phyloP scores from a whole-genome alignment of 2,113 vertebrate genomes.

The Bubo blakistoni region DNA sequence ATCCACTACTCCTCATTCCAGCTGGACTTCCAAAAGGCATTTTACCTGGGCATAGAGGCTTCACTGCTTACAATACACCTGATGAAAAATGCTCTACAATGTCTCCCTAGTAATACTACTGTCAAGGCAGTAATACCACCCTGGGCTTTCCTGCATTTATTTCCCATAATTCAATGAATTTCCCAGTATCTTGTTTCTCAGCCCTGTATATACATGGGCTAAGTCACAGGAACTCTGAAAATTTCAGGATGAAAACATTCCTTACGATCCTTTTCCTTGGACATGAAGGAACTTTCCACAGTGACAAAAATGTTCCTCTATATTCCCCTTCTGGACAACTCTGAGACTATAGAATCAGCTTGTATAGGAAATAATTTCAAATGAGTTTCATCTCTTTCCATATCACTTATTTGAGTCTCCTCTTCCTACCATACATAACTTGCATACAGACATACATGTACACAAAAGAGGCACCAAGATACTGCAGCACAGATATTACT shows the following conservation, averaged over 20 bases:
- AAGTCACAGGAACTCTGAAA: neutral
- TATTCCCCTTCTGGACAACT: neutral
- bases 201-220: neutral
- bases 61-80: neutral
- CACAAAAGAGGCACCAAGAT: neutral
- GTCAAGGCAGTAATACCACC: neutral
- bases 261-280: neutral
- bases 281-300: neutral
- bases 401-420: neutral
- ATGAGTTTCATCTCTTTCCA: accelerated
- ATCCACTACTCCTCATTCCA: neutral
- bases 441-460: neutral
- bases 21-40: neutral
- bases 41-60: neutral
- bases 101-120: neutral
- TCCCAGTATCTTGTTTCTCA: neutral
- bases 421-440: neutral
- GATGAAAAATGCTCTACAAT: neutral
- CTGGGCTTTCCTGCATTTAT: neutral
- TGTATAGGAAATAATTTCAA: neutral
- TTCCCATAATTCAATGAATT: neutral
- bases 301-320: neutral
- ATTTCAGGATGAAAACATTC: neutral
- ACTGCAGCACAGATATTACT: neutral
- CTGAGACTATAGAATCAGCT: neutral